These are phyloP conservation scores for Helicoverpa armigera DNA, from an alignment of 1,140 invertebrate species.

Conservation along the genomic window DNA sequence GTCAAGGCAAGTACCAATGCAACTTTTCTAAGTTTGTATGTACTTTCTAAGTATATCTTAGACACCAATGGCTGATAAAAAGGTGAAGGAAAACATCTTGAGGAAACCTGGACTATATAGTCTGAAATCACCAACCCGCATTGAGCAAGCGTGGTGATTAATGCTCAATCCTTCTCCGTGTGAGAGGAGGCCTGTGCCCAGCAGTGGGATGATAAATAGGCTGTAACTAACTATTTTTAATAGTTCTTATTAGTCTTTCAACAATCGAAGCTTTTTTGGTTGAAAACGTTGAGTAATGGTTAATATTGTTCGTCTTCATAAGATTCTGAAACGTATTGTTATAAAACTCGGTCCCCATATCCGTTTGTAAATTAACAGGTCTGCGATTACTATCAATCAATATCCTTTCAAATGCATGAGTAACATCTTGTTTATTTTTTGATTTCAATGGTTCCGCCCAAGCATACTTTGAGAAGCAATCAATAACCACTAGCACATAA, in stretches of 20 bases:
- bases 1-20: too few relatives aligned
- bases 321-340: slow-evolving; percentile 69
- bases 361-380: slow-evolving; percentile 82
- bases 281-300: slow-evolving; percentile 78
- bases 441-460: slow-evolving; percentile 82
- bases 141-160: too few relatives aligned
- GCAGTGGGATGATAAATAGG: too few relatives aligned
- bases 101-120: too few relatives aligned
- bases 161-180: too few relatives aligned
- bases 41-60: too few relatives aligned
- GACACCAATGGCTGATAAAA: too few relatives aligned
- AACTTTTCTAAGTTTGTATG: too few relatives aligned
- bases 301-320: background rate
- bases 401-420: slow-evolving; percentile 27
- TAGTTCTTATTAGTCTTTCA: background rate
- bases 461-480: slow-evolving; percentile 82
- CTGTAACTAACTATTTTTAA: too few relatives aligned
- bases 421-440: slow-evolving; percentile 76
- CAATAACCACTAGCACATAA: slow-evolving; percentile 83
- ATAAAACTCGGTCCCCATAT: slow-evolving; percentile 82
- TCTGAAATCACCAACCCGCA: too few relatives aligned
- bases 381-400: slow-evolving; percentile 60
- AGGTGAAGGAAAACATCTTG: too few relatives aligned
- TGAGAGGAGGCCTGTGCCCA: too few relatives aligned
- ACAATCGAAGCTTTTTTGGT: slow-evolving; percentile 79